These are phyloP conservation scores for Aleiodes testaceus DNA, from an alignment of 2,888 invertebrate species.

Conservation along the genomic window DNA sequence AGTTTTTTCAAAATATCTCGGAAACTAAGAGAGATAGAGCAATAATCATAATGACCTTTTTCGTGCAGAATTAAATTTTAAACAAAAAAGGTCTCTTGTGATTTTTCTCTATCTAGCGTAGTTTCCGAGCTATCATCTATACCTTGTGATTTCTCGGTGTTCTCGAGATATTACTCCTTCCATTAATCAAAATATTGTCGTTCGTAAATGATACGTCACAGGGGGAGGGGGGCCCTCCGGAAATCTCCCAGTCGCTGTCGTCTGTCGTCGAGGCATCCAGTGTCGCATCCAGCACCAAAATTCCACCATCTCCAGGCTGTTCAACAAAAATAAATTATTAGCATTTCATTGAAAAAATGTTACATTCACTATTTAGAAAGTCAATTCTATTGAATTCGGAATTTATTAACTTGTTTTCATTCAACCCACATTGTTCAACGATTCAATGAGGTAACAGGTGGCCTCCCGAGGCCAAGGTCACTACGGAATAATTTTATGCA, in stretches of 20 bases:
- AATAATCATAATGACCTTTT: no score
- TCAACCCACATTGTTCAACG: not conserved
- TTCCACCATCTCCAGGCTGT: constrained; percentile 79
- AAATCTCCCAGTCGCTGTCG: constrained; percentile 75
- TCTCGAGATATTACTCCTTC: constrained; percentile 86
- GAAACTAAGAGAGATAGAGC: no score
- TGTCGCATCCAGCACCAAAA: constrained; percentile 77
- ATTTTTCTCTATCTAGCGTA: no score
- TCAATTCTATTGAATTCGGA: not conserved
- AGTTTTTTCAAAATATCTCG: no score
- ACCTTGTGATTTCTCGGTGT: constrained; percentile 79
- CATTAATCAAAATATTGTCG: constrained; percentile 92
- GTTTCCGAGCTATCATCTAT: no score
- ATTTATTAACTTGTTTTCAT: not conserved
- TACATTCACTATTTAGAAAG: not conserved
- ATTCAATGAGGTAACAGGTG: not conserved
- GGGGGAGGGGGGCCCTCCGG: constrained; percentile 83
- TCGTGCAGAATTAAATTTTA: no score
- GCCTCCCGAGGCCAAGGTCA: not conserved
- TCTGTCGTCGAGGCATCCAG: constrained; percentile 79
- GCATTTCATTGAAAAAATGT: not conserved
- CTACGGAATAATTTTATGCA: not conserved
- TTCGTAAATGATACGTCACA: constrained; percentile 89
- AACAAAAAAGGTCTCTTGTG: no score
- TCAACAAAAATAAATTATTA: constrained; percentile 54